Conservation (phyloP, 2,888 invertebrate species). For the Biston betularia region DNA sequence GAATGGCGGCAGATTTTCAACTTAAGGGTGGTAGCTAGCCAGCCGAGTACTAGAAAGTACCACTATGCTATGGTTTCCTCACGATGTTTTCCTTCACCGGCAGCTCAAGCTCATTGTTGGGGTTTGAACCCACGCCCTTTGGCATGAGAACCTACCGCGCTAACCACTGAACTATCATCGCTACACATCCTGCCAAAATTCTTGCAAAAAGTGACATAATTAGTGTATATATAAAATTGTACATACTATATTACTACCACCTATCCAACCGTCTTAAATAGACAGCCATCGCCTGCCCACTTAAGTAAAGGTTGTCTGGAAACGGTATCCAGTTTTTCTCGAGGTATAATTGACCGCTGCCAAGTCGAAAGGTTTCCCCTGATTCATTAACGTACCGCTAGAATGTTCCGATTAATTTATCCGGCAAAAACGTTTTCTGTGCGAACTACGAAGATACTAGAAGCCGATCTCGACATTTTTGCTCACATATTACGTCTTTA, state of each 20-base stretch:
- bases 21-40: too few relatives aligned
- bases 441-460: slow-evolving; percentile 10
- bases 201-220: too few relatives aligned
- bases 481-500: neutral
- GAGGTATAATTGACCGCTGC: slow-evolving; percentile 32
- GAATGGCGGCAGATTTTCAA: too few relatives aligned
- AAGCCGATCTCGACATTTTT: neutral
- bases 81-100: too few relatives aligned
- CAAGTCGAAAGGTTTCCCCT: slow-evolving; percentile 33
- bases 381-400: slow-evolving; percentile 29
- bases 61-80: too few relatives aligned
- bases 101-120: too few relatives aligned
- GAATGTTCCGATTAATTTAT: slow-evolving; percentile 31
- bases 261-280: neutral
- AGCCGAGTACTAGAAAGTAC: too few relatives aligned
- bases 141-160: too few relatives aligned
- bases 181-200: too few relatives aligned
- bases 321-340: slow-evolving; percentile 20
- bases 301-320: slow-evolving; percentile 15
- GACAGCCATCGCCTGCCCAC: slow-evolving; percentile 18
- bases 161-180: too few relatives aligned
- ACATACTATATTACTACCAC: neutral
- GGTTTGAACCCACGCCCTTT: too few relatives aligned
- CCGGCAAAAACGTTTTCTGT: slow-evolving; percentile 25
- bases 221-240: too few relatives aligned